A percentile compares a stretch with the other conserved stretches of the same genome.
Evolutionary conservation across 2,888 invertebrate genomes (phyloP).

Genomic region (Melanotus villosus): DNA sequence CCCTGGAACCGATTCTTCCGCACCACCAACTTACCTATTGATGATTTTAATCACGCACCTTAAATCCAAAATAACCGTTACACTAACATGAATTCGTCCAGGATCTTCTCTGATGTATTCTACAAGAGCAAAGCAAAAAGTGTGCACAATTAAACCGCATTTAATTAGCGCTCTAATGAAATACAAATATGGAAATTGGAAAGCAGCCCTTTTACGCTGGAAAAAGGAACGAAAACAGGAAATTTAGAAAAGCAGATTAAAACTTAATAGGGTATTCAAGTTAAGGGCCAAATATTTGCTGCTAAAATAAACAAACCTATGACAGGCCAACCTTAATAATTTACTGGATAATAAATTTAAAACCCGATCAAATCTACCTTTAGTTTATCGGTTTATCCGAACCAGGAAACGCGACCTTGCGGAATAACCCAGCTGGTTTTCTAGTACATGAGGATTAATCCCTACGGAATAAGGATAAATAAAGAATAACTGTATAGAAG

Average conservation of each 20-base stretch:
- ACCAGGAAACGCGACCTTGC: too few species aligned
- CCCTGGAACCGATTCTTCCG: slow-evolving; percentile 15
- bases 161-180: slow-evolving; percentile 8
- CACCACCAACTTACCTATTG: slow-evolving; percentile 11
- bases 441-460: too few species aligned
- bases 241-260: background rate
- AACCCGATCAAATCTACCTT: too few species aligned
- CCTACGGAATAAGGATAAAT: too few species aligned
- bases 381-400: too few species aligned
- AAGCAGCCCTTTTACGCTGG: background rate
- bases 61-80: too few species aligned
- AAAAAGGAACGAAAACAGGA: background rate
- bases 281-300: background rate
- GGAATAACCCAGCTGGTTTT: background rate
- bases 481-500: background rate
- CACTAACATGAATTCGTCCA: too few species aligned
- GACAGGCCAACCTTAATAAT: background rate
- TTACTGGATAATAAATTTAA: background rate
- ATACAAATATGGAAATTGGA: slow-evolving; percentile 9
- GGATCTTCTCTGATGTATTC: too few species aligned
- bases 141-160: slow-evolving; percentile 5
- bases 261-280: background rate
- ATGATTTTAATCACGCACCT: slow-evolving; percentile 17
- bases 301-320: background rate
- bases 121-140: too few species aligned